Conservation (phyloP, 2,113 vertebrate species). For the Bufo bufo region DNA sequence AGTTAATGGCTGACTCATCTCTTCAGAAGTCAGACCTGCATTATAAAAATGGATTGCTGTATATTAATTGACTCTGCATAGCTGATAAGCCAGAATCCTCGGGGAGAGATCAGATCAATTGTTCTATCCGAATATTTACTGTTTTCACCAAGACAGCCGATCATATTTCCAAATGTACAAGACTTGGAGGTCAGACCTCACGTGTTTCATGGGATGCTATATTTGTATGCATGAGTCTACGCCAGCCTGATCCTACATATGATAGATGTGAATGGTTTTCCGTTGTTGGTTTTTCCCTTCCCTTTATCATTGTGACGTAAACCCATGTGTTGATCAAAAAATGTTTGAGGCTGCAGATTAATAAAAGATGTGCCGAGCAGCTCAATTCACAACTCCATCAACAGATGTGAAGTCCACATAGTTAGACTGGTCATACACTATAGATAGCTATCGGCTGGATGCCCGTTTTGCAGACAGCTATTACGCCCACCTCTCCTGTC, state of each 20-base stretch:
- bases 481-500: too few relatives aligned
- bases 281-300: not conserved
- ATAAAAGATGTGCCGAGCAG: not conserved
- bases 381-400: not conserved
- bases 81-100: slow-evolving; percentile 16
- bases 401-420: not conserved
- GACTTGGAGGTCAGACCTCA: not conserved
- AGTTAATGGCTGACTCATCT: slow-evolving; percentile 16
- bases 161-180: not conserved
- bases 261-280: not conserved
- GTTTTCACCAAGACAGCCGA: not conserved
- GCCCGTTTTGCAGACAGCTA: too few relatives aligned
- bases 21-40: slow-evolving; percentile 18
- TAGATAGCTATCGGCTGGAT: not conserved
- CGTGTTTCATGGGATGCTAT: not conserved
- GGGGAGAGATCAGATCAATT: not conserved
- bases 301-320: not conserved
- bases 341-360: not conserved
- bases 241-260: not conserved
- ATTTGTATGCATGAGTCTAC: not conserved
- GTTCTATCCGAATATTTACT: slow-evolving; percentile 20
- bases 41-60: slow-evolving; percentile 13
- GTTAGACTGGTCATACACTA: not conserved
- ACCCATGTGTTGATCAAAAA: not conserved
- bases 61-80: slow-evolving; percentile 42